Evolutionary conservation across 2,888 invertebrate species (phyloP).

Genomic region (Dermolepida albohirtum): DNA sequence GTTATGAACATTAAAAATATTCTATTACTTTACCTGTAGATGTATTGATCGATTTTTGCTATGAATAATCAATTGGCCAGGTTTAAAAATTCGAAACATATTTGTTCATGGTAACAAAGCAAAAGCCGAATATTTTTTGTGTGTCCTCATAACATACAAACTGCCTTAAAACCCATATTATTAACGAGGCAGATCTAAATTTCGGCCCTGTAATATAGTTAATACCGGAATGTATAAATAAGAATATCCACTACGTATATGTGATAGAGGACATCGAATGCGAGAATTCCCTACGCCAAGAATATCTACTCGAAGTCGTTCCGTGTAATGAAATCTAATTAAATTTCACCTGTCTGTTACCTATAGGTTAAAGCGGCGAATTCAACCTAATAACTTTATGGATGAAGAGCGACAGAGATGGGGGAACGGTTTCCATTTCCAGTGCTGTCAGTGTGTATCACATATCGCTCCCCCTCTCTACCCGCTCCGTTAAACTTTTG

Average conservation of each 20-base stretch:
- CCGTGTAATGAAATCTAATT: slow-evolving; percentile 15
- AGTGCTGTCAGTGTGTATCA: slow-evolving; percentile 46
- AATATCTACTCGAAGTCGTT: not conserved
- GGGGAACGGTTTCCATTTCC: slow-evolving; percentile 6
- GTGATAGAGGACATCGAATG: not conserved
- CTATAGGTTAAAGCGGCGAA: slow-evolving; percentile 12
- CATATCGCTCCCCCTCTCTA: slow-evolving; percentile 42
- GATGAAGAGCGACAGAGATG: not conserved
- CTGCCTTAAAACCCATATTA: slow-evolving; percentile 18
- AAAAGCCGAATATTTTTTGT: slow-evolving; percentile 12
- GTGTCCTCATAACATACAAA: slow-evolving; percentile 14
- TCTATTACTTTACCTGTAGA: too few species aligned
- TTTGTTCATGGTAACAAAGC: slow-evolving; percentile 17
- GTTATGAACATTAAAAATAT: too few species aligned
- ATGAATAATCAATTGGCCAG: too few species aligned
- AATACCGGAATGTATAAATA: slow-evolving; percentile 26
- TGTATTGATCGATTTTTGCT: too few species aligned
- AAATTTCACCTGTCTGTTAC: slow-evolving; percentile 22
- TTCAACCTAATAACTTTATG: slow-evolving; percentile 16
- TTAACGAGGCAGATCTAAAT: slow-evolving; percentile 4
- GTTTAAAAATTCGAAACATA: slow-evolving; percentile 1
- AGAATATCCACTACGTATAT: not conserved
- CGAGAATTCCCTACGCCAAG: not conserved
- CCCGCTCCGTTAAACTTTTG: slow-evolving; percentile 47
- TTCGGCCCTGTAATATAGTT: slow-evolving; percentile 19